Evolutionary conservation across 2,888 invertebrate genomes (phyloP), one percentile per base, ranked within the genome.

Genomic region (Heliothis peltigera): DNA sequence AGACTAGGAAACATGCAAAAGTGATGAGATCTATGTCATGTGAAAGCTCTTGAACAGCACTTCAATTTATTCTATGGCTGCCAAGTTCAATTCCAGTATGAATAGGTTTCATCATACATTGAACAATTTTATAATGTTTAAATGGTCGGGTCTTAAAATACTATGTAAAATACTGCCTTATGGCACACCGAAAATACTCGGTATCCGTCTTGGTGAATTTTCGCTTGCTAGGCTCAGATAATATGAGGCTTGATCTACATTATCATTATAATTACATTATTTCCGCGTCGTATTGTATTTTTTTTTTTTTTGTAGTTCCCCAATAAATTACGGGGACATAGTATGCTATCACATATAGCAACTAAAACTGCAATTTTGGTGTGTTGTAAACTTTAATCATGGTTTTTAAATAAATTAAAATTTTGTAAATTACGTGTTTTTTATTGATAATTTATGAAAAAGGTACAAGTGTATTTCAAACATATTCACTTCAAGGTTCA

Each of bases 311-410:
- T 59, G 18, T 35, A 47, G 48, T 64, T 25, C 19, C n/a, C 25
- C 22, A 35, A n/a, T 17, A 18, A 61, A 35, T 48, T 64, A 32
- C 10, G 32, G 6, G 12, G 32, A 2, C 32, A 32, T 32, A 32
- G 12, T 32, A 12, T 25, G 25, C 25, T 25, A 6, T 25, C 25
- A 25, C 25, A 0, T 25, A 25, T 35, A 15, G 32, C 48, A 49
- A 65, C 32, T 71, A 43, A 18, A 72, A 64, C 28, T 22, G 32
- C n/a, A 15, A 19, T 3, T 28, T 28, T 46, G 7, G 1, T 51
- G 28, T 4, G 39, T 22, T 39, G 19, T 46, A 17, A 46, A 59
- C 48, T 35, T 51, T 52, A 56, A 72, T 63, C 39, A 49, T 54
- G 47, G 21, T 47, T 19, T 52, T 28, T 12, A 32, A 39, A 56